Conservation (phyloP, 2,797 vertebrate species). For the Peromyscus eremicus region DNA sequence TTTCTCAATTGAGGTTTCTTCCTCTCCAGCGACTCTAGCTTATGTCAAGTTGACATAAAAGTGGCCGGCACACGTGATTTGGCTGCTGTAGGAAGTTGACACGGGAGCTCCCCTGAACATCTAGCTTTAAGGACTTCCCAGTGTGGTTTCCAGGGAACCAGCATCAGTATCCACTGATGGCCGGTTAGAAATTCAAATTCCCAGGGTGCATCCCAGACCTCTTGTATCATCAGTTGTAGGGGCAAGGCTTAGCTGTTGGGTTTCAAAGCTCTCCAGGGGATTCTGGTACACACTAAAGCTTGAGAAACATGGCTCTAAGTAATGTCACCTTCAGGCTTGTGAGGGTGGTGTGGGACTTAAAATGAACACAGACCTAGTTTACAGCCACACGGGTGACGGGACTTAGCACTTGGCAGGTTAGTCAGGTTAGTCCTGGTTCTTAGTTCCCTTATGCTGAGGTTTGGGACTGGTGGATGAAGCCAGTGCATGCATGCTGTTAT, state of each 20-base stretch:
- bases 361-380: not conserved
- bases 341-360: not conserved
- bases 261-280: not conserved
- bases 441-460: not conserved
- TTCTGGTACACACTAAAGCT: not conserved
- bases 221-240: not conserved
- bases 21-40: not conserved
- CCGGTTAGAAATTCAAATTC: not conserved
- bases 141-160: not conserved
- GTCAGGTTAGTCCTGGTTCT: not conserved
- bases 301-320: not conserved
- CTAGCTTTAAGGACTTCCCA: not conserved
- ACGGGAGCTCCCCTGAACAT: not conserved
- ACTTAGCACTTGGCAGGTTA: not conserved
- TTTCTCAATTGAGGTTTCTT: not conserved
- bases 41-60: no score
- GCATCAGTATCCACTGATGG: not conserved
- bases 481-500: not conserved
- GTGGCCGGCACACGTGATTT: not conserved
- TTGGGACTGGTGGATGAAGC: not conserved
- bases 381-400: not conserved
- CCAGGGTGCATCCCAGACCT: not conserved
- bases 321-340: not conserved
- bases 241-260: not conserved
- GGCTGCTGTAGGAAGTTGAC: no score